Base-by-base conservation (phyloP, 2,888 invertebrate genomes). In the Anorthoa munda region DNA sequence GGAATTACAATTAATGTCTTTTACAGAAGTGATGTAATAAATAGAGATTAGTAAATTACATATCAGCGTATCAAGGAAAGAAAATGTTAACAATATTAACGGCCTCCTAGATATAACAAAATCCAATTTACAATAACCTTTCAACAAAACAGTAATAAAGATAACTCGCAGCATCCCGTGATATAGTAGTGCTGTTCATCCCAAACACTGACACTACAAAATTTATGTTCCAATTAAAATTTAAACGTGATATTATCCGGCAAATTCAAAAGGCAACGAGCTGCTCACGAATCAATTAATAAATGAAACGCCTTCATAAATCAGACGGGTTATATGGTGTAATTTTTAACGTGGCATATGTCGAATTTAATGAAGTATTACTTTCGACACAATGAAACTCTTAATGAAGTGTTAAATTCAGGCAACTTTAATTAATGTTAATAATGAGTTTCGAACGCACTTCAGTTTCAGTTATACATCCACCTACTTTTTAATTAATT, bases 151-250 rank as follows among this genome's bases (percentile, higher is more conserved):
- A 79, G 83, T 81, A 82, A 81, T 82, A 83, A 81, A 81, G 81
- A 82, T 81, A 81, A 82, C 79, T 74, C 61, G 51, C 82, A 81
- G 72, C 82, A 55, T 73, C 83, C 82, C 74, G 59, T 82, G 81
- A 81, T 81, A 71, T 71, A 83, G 73, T 73, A 64, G 11, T 55
- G 39, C 73, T 74, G 79, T 78, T 82, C 75, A 74, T 77, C 81
- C 77, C 68, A 55, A 68, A 70, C 48, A 76, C 79, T 77, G 86
- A 83, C 86, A 84, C 87, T 80, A 82, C 75, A 76, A 80, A 87
- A 88, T 89, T 89, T 88, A 90, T 89, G 80, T 77, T 79, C 87
- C 88, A 90, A 90, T 90, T 90, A 90, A 84, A 89, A 82, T 88
- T 87, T 83, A 79, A 88, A 87, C 86, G 76, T 78, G 80, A 87